These are phyloP conservation scores for Glaucidium brasilianum DNA, from an alignment of 2,113 vertebrate genomes.

Conservation along the genomic window DNA sequence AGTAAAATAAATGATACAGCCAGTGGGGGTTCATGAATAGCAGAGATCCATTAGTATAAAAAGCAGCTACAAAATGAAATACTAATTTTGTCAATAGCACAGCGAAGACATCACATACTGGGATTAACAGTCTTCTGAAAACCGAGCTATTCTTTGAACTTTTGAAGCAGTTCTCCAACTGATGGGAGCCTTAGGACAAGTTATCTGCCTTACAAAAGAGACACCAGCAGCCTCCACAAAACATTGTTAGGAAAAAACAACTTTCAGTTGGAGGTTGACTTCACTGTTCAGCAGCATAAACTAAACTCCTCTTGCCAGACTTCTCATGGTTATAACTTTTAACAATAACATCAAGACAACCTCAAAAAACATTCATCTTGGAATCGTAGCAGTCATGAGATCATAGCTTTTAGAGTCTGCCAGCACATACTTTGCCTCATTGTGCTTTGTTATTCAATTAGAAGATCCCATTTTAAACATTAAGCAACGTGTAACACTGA, in stretches of 20 bases:
- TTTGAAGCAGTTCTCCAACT: neutral
- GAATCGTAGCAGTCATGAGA: neutral
- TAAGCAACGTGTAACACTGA: neutral
- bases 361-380: neutral
- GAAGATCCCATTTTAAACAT: neutral
- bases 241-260: neutral
- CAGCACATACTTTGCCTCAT: neutral
- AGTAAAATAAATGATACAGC: neutral
- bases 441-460: neutral
- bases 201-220: neutral
- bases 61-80: neutral
- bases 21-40: neutral
- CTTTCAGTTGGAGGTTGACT: neutral
- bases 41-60: neutral
- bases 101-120: neutral
- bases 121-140: neutral
- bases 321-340: neutral
- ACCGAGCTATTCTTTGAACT: neutral
- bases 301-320: neutral
- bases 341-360: neutral
- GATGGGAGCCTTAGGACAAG: neutral
- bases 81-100: neutral
- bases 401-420: neutral
- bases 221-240: neutral
- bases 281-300: neutral